Base-by-base conservation (phyloP, 2,113 vertebrate species). In the Rousettus leschenaultii region DNA sequence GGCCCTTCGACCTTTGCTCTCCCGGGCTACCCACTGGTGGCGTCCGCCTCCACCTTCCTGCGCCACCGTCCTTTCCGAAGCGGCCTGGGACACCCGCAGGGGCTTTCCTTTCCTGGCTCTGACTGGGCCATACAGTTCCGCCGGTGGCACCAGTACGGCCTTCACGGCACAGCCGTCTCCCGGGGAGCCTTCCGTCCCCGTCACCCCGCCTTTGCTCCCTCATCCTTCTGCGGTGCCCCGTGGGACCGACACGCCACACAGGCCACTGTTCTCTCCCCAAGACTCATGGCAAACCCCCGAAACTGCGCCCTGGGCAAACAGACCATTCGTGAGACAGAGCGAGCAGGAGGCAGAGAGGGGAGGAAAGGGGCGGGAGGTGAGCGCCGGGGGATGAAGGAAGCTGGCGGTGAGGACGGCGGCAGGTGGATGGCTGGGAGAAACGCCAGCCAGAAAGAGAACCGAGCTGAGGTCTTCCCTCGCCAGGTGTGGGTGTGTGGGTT, bases 391-490 rank as follows among this genome's bases (percentile, higher is more conserved):
- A 51, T 28, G 57, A 70, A 33, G 65, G 78, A 71, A 51, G 53
- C 63, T 16, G 51, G 30, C 0, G 1, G 48, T 12, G 21, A 55
- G 12, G 26, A 3, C 0, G 5, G 22, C 10, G 12, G 7, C 11
- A 21, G 45, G 21, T 0, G 21, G 65, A 22, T 22, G 38, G 12
- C 48, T 88, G n/a, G 92, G 53, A 59, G 59, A n/a, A 43, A 48
- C 19, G 35, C 30, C 28, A 51, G 5, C 15, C 51, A 33, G 14
- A 40, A 43, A 51, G 38, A 55, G 51, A 74, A n/a, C 71, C 74
- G 35, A 57, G 16, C 40, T 2, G 65, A 88, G 35, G 1, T 21
- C 51, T 66, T 14, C 21, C 71, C 87, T 65, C 26, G 12, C 38
- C n/a, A 48, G 43, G 8, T 14, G 5, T 5, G 26, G 5, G 0